These are phyloP conservation scores for Neolamprologus caudopunctatus DNA, from an alignment of 2,113 vertebrate genomes.

Conservation along the genomic window DNA sequence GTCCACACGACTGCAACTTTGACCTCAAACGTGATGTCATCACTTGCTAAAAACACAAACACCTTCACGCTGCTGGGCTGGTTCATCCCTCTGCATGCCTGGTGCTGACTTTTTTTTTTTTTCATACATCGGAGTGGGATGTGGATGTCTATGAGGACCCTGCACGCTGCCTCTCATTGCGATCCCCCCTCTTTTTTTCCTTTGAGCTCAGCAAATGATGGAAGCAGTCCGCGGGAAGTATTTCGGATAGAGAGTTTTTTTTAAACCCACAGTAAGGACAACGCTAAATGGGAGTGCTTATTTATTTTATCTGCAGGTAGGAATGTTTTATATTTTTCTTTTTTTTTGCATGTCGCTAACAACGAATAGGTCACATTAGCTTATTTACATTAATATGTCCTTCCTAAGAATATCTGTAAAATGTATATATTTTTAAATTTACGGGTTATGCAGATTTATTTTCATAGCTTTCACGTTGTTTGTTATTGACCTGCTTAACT, in stretches of 20 bases:
- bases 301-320: constrained; percentile 28
- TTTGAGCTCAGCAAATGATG: constrained; percentile 11
- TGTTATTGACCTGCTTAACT: background rate
- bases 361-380: fast-evolving
- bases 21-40: background rate
- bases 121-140: constrained; percentile 2
- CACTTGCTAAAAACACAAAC: background rate
- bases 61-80: background rate
- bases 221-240: background rate
- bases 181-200: background rate
- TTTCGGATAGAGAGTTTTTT: background rate
- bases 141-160: background rate
- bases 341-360: background rate
- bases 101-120: background rate
- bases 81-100: background rate
- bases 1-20: background rate
- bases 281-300: background rate
- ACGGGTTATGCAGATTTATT: background rate
- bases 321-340: background rate
- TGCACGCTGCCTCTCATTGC: background rate
- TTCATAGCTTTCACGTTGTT: background rate
- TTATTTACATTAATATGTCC: background rate
- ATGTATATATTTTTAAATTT: background rate
- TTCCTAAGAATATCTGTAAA: background rate
- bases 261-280: background rate